Conservation (phyloP, 1,140 invertebrate species). For the Popillia japonica region DNA sequence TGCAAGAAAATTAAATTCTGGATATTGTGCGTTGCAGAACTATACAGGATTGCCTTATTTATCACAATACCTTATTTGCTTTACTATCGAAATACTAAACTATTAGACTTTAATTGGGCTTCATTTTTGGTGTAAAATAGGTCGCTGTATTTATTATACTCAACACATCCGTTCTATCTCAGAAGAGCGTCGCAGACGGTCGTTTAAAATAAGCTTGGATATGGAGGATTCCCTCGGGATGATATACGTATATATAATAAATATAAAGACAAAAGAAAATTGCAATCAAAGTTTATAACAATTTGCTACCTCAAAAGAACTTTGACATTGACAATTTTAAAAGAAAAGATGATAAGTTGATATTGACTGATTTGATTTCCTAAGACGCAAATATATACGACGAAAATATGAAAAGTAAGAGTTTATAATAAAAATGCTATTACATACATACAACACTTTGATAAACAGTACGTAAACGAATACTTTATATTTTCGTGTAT, state of each 20-base stretch:
- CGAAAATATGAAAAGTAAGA: no score
- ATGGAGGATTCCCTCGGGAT: neutral
- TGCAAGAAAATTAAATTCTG: constrained; percentile 11
- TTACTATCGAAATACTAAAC: constrained; percentile 10
- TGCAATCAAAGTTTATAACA: neutral
- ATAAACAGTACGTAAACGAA: no score
- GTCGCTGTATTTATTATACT: neutral
- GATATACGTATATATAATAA: no score
- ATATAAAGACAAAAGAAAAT: neutral
- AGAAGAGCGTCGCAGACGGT: neutral
- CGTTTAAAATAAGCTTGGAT: neutral
- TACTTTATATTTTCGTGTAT: no score
- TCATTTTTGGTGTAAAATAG: neutral
- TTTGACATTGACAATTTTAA: no score
- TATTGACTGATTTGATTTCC: no score
- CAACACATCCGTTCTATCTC: neutral
- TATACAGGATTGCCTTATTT: neutral
- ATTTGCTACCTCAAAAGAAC: neutral
- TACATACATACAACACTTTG: no score
- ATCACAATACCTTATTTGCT: neutral
- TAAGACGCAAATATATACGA: no score
- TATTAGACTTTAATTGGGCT: constrained; percentile 4
- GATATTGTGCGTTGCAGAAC: neutral
- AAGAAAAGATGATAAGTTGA: no score
- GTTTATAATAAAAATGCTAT: no score